Evolutionary conservation across 2,888 invertebrate genomes (phyloP), one percentile per base, ranked within the genome.

Genomic region (Phasia obesa): DNA sequence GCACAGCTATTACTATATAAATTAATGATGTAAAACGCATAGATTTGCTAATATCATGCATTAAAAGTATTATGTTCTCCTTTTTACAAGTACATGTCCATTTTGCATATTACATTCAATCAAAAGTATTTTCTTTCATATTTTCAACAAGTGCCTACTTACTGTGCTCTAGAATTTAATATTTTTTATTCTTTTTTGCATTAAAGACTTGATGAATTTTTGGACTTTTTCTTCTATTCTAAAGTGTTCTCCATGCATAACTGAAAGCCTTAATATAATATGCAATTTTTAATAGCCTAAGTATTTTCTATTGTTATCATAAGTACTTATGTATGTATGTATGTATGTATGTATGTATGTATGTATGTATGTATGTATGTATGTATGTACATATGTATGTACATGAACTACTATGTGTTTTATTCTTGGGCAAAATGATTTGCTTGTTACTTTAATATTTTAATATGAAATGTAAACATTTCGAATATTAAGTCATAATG

Each of bases 161-260:
- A 47, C n/a, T 55, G 35, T 64, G 57, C 42, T 65, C 19, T 67
- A 53, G 51, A 67, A 67, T 53, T 47, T 42, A 25, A 64, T 7
- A 35, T 38, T 42, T 60, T 51, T 49, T 49, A 9, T 47, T 19
- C 9, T 44, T 49, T 21, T 59, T 23, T 44, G 19, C 38, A 44
- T 53, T 17, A 53, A 23, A 51, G 67, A 79, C 60, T 67, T 65
- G 3, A 53, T 11, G 1, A 60, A 31, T n/a, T 75, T 75, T 17
- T 23, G 19, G 49, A 4, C 53, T 47, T 57, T 73, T 65, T 35
- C 23, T 44, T 49, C 5, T 23, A 13, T 51, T 27, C 15, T 17
- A 31, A 51, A 60, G 44, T 62, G 35, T 73, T 65, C 65, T 79
- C 44, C 53, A 27, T 79, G 65, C 60, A 67, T 27, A 59, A 51